phyloP scores from a whole-genome alignment of 1,140 invertebrate species.

The Drosophila seguyi region DNA sequence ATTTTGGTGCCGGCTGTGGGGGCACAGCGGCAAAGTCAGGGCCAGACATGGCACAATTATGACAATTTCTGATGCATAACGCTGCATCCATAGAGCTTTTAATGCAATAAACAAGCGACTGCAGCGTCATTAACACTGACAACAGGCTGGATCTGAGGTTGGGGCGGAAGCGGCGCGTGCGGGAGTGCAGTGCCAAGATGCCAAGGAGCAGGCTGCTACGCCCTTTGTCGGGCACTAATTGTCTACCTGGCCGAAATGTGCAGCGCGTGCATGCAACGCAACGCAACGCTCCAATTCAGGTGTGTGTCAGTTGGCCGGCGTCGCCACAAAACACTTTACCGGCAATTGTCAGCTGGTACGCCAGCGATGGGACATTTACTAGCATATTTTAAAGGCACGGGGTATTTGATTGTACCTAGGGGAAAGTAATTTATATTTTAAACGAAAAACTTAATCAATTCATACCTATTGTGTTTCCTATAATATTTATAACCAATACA shows the following conservation, averaged over 20 bases:
- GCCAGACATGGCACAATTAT: conserved; percentile 81
- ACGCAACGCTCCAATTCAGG: conserved; percentile 75
- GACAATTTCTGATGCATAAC: conserved; percentile 83
- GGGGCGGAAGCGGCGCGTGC: background rate
- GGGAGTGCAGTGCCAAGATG: conserved; percentile 5
- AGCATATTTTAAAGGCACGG: background rate
- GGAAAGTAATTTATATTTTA: too few species aligned
- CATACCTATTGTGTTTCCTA: too few species aligned
- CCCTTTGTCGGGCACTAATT: conserved; percentile 79
- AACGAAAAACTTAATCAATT: too few species aligned
- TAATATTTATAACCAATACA: too few species aligned
- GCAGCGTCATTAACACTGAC: conserved; percentile 75
- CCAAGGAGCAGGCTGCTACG: conserved; percentile 21
- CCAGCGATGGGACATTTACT: conserved; percentile 4
- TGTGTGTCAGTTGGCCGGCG: conserved; percentile 77
- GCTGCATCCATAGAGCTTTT: conserved; percentile 71
- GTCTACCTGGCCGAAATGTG: conserved; percentile 77
- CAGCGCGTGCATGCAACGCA: conserved; percentile 65
- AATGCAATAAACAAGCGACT: conserved; percentile 76
- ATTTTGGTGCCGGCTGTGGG: conserved; percentile 27
- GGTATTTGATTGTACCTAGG: background rate
- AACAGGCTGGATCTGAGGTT: conserved; percentile 5
- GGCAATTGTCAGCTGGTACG: conserved; percentile 67
- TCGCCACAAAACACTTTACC: conserved; percentile 80
- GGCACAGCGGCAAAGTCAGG: conserved; percentile 48